phyloP scores from a whole-genome alignment of 2,888 invertebrate genomes.

The Andrena bicolor region DNA sequence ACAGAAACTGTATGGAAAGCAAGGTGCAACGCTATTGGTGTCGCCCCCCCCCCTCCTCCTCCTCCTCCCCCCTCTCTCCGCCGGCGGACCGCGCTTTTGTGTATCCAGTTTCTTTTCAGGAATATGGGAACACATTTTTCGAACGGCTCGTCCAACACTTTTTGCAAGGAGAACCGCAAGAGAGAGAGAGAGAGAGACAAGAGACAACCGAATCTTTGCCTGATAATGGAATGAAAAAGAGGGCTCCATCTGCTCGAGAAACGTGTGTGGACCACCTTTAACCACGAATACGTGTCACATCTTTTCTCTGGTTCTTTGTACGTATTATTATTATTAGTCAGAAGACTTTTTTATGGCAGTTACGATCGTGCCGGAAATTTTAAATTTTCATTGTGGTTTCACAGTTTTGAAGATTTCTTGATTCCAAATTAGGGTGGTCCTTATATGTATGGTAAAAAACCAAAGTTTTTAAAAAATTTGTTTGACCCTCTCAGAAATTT shows the following conservation, averaged over 20 bases:
- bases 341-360: too few relatives aligned
- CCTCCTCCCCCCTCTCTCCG: background rate
- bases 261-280: conserved; percentile 9
- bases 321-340: background rate
- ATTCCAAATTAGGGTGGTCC: too few relatives aligned
- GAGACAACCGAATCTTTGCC: conserved; percentile 9
- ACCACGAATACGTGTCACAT: background rate
- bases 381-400: too few relatives aligned
- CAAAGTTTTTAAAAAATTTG: too few relatives aligned
- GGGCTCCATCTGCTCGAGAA: conserved; percentile 21
- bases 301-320: background rate
- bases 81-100: conserved; percentile 63
- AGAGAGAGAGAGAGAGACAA: conserved; percentile 29
- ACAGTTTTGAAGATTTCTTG: too few relatives aligned
- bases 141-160: conserved; percentile 22
- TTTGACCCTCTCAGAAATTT: too few relatives aligned
- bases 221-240: conserved; percentile 36
- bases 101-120: conserved; percentile 81
- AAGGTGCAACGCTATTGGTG: conserved; percentile 76
- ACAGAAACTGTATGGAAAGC: conserved; percentile 56
- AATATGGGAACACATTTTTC: conserved; percentile 77
- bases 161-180: conserved; percentile 38
- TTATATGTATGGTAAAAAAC: too few relatives aligned
- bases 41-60: conserved; percentile 33
- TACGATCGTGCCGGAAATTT: too few relatives aligned